Evolutionary conservation across 2,113 vertebrate species (phyloP).

Genomic region (Bos indicus): DNA sequence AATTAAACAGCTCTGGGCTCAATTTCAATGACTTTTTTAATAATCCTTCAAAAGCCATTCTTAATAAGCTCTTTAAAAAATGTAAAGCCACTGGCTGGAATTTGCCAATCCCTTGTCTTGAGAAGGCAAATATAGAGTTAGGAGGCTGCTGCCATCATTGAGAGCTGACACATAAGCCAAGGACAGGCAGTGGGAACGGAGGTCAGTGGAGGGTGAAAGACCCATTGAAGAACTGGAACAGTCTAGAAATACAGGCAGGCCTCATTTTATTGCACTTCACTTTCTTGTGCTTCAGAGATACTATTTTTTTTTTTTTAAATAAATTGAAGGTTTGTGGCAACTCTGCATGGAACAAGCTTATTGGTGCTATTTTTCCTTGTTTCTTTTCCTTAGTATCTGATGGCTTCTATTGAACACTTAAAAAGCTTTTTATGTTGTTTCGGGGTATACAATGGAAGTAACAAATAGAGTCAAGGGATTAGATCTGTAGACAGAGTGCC

Average conservation of each 20-base stretch:
- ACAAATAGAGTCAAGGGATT: neutral
- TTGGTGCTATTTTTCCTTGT: neutral
- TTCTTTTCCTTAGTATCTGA: neutral
- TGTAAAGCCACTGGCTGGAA: neutral
- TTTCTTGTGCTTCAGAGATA: neutral
- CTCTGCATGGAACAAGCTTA: neutral
- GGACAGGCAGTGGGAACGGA: neutral
- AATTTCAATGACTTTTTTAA: constrained; percentile 10
- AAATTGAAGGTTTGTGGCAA: neutral
- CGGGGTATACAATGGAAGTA: neutral
- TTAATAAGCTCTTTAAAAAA: neutral
- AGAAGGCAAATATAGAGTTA: neutral
- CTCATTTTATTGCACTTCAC: neutral
- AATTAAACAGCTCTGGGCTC: neutral
- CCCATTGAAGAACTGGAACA: neutral
- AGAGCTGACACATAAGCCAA: neutral
- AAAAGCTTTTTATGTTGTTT: neutral
- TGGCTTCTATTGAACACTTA: neutral
- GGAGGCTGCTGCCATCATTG: neutral
- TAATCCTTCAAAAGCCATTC: neutral
- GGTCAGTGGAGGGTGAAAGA: neutral
- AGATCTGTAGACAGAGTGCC: neutral
- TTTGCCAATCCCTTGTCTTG: neutral
- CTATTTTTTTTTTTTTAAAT: neutral
- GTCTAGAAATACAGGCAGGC: neutral